Percentiles rank a stretch among this genome's conserved stretches.
Evolutionary conservation across 2,888 invertebrate species (phyloP).

Genomic region (Frankliniella fusca): DNA sequence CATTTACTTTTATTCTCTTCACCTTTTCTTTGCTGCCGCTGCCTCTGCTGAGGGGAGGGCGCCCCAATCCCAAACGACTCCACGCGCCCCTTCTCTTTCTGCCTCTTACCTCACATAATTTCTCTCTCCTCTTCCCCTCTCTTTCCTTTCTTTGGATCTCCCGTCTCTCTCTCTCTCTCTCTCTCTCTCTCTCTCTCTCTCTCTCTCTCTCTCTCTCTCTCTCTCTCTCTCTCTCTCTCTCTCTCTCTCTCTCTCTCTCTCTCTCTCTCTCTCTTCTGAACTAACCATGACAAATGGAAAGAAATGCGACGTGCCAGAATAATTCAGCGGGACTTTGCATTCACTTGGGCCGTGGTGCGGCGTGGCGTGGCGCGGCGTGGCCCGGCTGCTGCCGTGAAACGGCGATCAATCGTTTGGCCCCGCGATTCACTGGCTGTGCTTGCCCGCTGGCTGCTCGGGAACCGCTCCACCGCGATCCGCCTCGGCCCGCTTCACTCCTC

Average conservation of each 20-base stretch:
- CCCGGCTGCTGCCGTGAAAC: neutral
- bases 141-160: neutral
- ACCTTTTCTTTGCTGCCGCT: too few relatives aligned
- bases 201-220: neutral
- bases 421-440: too few relatives aligned
- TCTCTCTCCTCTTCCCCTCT: neutral
- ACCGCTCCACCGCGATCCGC: too few relatives aligned
- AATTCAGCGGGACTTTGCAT: neutral
- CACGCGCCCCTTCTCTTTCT: neutral
- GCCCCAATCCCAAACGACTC: too few relatives aligned
- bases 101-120: neutral
- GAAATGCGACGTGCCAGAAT: neutral
- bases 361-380: too few relatives aligned
- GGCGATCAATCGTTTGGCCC: neutral
- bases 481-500: too few relatives aligned
- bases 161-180: neutral
- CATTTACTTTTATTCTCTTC: neutral
- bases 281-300: neutral
- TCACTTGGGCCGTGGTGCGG: neutral
- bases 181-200: neutral
- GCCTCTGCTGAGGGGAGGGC: too few relatives aligned
- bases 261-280: neutral
- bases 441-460: too few relatives aligned
- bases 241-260: neutral
- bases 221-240: neutral